Conservation (phyloP, 2,113 vertebrate species). For the Elephas maximus region DNA sequence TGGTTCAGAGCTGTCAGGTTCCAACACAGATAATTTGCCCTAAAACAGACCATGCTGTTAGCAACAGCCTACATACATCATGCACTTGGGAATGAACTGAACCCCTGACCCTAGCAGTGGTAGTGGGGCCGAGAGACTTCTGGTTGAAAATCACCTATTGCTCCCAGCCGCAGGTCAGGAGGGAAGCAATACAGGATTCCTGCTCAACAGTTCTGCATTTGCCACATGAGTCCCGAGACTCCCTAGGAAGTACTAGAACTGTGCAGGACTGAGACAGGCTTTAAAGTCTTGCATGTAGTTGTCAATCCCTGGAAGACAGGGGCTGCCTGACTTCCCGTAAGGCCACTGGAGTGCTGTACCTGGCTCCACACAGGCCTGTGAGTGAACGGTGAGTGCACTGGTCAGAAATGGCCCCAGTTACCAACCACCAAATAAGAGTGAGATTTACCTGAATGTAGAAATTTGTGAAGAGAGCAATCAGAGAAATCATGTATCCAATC, state of each 20-base stretch:
- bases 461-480: conserved; percentile 96
- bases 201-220: background rate
- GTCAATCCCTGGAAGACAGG: background rate
- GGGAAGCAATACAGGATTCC: background rate
- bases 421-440: background rate
- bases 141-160: background rate
- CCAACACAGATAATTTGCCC: background rate
- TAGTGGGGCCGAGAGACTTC: background rate
- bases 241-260: background rate
- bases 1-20: background rate
- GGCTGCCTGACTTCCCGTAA: background rate
- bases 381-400: fast-evolving
- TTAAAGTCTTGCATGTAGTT: background rate
- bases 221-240: background rate
- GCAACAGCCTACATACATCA: background rate
- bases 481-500: conserved; percentile 96
- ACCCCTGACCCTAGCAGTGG: background rate
- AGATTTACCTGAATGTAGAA: conserved; percentile 96
- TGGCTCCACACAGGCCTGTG: too few species aligned
- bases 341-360: background rate
- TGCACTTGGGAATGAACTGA: background rate
- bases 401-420: background rate
- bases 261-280: background rate
- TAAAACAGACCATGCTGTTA: background rate
- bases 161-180: background rate